Conservation (phyloP, 1,140 invertebrate species). For the Trachymyrmex septentrionalis region DNA sequence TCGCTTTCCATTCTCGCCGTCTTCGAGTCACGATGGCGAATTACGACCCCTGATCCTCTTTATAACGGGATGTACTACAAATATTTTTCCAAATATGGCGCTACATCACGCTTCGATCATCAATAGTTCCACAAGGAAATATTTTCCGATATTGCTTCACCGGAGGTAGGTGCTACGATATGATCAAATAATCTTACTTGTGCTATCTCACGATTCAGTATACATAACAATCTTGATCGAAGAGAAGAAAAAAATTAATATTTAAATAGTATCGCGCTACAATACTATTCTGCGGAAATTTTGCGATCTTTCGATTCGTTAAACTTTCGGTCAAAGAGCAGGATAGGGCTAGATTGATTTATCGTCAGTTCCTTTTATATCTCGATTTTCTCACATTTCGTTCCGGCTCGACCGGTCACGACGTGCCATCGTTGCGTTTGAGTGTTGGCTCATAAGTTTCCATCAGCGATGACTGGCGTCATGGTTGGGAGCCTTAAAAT, state of each 20-base stretch:
- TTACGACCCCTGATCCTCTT: slow-evolving; percentile 45
- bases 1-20: slow-evolving; percentile 35
- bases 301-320: not conserved
- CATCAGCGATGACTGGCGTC: slow-evolving; percentile 11
- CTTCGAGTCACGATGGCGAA: slow-evolving; percentile 16
- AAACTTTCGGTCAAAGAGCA: slow-evolving; percentile 22
- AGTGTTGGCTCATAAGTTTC: slow-evolving; percentile 19
- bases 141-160: not conserved
- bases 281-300: not conserved
- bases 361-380: slow-evolving; percentile 40
- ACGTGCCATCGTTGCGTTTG: slow-evolving; percentile 42
- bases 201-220: not conserved
- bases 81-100: slow-evolving; percentile 25
- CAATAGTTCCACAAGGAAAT: not conserved
- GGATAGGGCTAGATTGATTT: slow-evolving; percentile 60
- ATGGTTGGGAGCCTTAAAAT: slow-evolving; percentile 14
- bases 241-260: not conserved
- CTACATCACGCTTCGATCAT: slow-evolving; percentile 7
- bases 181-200: not conserved
- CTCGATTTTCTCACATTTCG: slow-evolving; percentile 71
- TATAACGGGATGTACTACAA: slow-evolving; percentile 29
- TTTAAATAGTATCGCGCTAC: not conserved
- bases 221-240: not conserved
- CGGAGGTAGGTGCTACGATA: not conserved
- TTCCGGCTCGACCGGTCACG: slow-evolving; percentile 56